Percentiles rank a stretch among this genome's conserved stretches.
These are phyloP conservation scores for Unio delphinus DNA, from an alignment of 2,888 invertebrate genomes.

Conservation along the genomic window DNA sequence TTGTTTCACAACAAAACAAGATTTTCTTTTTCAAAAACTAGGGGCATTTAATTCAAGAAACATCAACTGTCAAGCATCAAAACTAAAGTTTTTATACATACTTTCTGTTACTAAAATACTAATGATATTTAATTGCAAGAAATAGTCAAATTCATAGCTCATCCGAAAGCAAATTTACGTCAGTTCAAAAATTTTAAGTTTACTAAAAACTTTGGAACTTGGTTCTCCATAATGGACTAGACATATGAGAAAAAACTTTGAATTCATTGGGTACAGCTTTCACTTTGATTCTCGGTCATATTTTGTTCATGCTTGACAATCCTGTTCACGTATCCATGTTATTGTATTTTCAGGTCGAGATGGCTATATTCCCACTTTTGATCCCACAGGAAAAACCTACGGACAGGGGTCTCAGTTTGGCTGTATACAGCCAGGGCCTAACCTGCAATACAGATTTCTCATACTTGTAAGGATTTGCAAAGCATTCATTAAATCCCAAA, in stretches of 20 bases:
- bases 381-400: constrained; percentile 70
- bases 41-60: no score
- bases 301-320: not conserved
- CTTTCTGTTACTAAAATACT: no score
- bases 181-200: no score
- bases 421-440: constrained; percentile 68
- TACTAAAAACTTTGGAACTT: no score
- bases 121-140: no score
- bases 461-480: constrained; percentile 65
- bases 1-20: no score
- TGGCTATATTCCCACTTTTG: constrained; percentile 71
- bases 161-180: no score
- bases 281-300: not conserved
- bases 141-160: no score
- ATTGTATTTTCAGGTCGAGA: constrained; percentile 53
- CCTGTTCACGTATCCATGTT: not conserved
- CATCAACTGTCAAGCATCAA: no score
- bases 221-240: no score
- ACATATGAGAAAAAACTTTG: not conserved
- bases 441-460: constrained; percentile 69
- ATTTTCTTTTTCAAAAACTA: no score
- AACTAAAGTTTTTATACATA: no score
- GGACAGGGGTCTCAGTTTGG: constrained; percentile 71
- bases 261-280: not conserved
- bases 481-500: not conserved